Base-by-base conservation (phyloP, 1,140 invertebrate species). In the Kradibia gibbosae region DNA sequence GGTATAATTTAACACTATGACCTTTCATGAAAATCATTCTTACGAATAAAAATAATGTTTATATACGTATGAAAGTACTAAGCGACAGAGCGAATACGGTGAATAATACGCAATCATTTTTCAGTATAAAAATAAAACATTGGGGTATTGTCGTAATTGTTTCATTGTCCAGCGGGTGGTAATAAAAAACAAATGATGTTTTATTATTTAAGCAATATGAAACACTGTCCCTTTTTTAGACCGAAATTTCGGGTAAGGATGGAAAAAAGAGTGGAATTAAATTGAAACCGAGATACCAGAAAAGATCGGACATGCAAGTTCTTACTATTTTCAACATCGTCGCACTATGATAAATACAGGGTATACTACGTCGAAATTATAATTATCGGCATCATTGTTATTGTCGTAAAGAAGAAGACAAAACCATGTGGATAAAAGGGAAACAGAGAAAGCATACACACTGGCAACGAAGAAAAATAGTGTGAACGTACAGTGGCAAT, bases 401-500 rank as follows among this genome's bases (percentile, higher is more conserved):
- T 42, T 25, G 67, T 60, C 53, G 34, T 17, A 36, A 55, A 67
- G 48, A 79, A 78, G 34, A 34, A 71, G 50, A 78, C 75, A 67
- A 77, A 67, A 77, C 62, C 50, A 78, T 50, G 53, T 48, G 67
- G 53, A 31, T 71, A 31, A 78, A 78, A 55, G 53, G 70, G 70
- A 80, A 80, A 17, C 57, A 65, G 1, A 57, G 60, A 67, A 67
- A 42, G 53, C 78, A 74, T 31, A 75, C 57, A 75, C 57, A 57
- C 48, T 55, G 39, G 28, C 53, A 25, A 73, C 20, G 50, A 62
- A 60, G 50, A 57, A 25, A 57, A 39, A 62, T 25, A 34, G 60
- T 62, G 50, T 8, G 17, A 11, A 15, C 10, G 50, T 48, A 73
- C 25, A 48, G 55, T 36, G 62, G 25, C 39, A 48, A 60, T 34